Evolutionary conservation across 2,888 invertebrate species (phyloP), one percentile per base, ranked within the genome.

Genomic region (Nineta flava): DNA sequence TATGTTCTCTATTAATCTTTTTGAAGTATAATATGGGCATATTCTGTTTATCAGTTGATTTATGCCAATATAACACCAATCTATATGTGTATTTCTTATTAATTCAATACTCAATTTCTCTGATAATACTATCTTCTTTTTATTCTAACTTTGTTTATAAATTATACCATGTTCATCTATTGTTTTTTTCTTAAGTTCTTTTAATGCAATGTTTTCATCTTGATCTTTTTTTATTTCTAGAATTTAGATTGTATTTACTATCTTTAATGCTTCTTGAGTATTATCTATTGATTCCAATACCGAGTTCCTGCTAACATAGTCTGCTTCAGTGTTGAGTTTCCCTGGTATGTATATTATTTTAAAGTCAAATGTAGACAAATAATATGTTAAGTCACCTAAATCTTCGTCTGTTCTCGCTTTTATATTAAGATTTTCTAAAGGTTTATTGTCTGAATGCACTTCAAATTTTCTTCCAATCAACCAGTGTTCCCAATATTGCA

Each of bases 321-420:
- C 55, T 9, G 55, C 55, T 50, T 57, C 57, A 26, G 48, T 21
- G 48, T 57, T 57, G 17, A 21, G 16, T 48, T 50, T 53, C 43
- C 57, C 57, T 50, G 56, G 56, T 13, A 32, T 9, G 49, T 55
- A 55, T 47, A 13, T 55, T 6, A 56, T 46, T 26, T 49, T n/a
- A 43, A 56, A 57, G 40, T 57, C 53, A 45, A 49, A 57, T 53
- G 56, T 56, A 3, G 54, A 54, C 43, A 57, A 32, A 44, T 55
- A 55, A 48, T 53, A 51, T n/a, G 50, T 52, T 17, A 56, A 46
- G 7, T 56, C 55, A 21, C 54, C 54, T 16, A 57, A 42, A 51
- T 55, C 53, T 48, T 55, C 52, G 10, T 32, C 32, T 10, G 32
- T 32, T 32, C 32, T 32, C 7, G 32, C 32, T 32, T 32, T 32